Evolutionary conservation across 1,140 invertebrate genomes (phyloP), one percentile per base, ranked within the genome.

Genomic region (Bacillus rossius): DNA sequence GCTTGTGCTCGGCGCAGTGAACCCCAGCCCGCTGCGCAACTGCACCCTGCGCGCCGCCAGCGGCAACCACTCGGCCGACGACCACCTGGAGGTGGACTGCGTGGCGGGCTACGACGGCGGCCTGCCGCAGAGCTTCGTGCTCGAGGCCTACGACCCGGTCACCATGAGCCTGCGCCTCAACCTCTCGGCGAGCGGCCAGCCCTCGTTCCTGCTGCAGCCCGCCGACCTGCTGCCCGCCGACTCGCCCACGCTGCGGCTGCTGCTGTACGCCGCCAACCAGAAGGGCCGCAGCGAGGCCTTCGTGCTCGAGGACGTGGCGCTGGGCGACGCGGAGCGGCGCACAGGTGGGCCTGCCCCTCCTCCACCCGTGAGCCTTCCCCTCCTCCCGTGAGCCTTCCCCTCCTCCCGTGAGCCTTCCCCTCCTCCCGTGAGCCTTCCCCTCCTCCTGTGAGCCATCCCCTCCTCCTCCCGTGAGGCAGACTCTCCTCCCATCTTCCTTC

Each of bases 221-320:
- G 71, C 79, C 8, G 83, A 87, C 60, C 75, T 89, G 41, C 75
- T 83, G 52, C 76, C 81, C n/a, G 75, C 73, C 50, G 77, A 78
- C 10, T 78, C 83, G 57, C 79, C 82, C 8, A 84, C 84, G 22
- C 78, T 91, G 59, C 81, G 86, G 63, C 77, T 95, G 48, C 80
- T 89, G 50, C 84, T 91, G 54, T 94, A 92, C 71, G 88, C 92
- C 37, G 82, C 84, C 61, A 96, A 96, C 75, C 84, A 87, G 26
- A 94, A 94, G 73, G 92, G 92, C 43, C 83, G 85, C 57, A 92
- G 90, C 60, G 89, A 92, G 65, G 81, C 84, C 19, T 82, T 86
- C 51, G 77, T 91, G 0, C 76, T 95, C 13, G 89, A 93, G 68
- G 90, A 92, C 67, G 89, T 91, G 64, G 87, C 89, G 54, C 84